Base-by-base conservation (phyloP, 2,797 vertebrate genomes). In the Danio kyathit region DNA sequence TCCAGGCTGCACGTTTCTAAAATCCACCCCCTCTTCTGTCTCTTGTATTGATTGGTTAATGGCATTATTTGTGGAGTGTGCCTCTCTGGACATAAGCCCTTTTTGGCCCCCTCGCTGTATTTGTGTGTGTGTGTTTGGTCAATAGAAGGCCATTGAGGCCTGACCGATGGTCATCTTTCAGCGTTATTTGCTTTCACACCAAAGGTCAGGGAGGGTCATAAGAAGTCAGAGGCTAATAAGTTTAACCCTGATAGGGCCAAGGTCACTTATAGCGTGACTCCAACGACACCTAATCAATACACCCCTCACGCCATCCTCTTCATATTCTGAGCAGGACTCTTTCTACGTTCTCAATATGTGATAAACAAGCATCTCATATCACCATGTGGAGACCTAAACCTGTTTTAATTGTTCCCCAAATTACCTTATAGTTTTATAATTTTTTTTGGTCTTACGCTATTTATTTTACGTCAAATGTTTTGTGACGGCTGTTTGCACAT, bases 1-100 rank as follows among this genome's bases (percentile, higher is more conserved):
- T 65, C 48, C 59, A 73, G 17, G 14, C 40, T 46, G 60, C 70
- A 73, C 69, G 54, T 66, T 80, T 57, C 70, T 74, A 74, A 80
- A 74, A 74, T 49, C 61, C 71, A 67, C 76, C 75, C 80, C 66
- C 78, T 79, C 52, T 79, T 44, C 59, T 56, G 38, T 74, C 67
- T 76, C 57, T 8, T 52, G 75, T 87, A 87, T 87, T 85, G 86
- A 87, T 86, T 83, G 78, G 61, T 83, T 87, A 86, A 87, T 87
- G 81, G 83, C 77, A 86, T 87, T 87, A 85, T 86, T 84, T 84
- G 83, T 57, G 75, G 73, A 83, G 76, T 86, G 81, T 84, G 85
- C 83, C 80, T 80, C 67, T 79, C 64, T 81, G 49, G 49, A 67
- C 59, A 43, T 9, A 61, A 63, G 49, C 59, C 57, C 74, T 59